Evolutionary conservation across 2,113 vertebrate genomes (phyloP).

Genomic region (Pomatorhinus ruficollis): DNA sequence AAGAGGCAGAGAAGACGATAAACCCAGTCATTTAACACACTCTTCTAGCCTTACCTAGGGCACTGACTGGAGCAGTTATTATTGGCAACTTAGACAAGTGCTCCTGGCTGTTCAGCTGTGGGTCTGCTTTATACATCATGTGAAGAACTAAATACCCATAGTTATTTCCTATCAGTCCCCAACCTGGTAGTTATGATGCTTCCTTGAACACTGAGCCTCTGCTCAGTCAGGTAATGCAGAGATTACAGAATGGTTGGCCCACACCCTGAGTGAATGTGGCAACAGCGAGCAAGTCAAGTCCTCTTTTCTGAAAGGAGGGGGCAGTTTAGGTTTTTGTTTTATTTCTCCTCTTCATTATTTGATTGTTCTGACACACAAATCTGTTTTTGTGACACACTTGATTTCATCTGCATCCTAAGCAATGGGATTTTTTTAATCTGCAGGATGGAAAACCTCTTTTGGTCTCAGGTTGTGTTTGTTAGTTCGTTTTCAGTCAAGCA

Average conservation of each 20-base stretch:
- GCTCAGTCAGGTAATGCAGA: background rate
- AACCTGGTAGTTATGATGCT: background rate
- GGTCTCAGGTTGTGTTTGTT: background rate
- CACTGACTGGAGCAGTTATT: background rate
- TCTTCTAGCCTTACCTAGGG: background rate
- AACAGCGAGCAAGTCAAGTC: background rate
- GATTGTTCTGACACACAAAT: background rate
- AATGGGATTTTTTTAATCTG: background rate
- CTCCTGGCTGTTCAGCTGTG: background rate
- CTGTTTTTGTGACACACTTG: background rate
- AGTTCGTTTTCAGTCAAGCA: background rate
- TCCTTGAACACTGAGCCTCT: background rate
- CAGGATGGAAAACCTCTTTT: background rate
- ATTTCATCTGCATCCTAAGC: background rate
- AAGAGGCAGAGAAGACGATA: background rate
- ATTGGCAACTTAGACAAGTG: background rate
- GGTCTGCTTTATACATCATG: background rate
- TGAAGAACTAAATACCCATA: background rate
- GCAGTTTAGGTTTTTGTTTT: background rate
- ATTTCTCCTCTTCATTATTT: background rate
- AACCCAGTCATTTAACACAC: background rate
- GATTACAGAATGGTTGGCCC: background rate
- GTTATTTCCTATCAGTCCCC: background rate
- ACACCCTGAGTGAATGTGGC: background rate
- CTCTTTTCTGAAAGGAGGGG: background rate